Percentiles rank a stretch among this genome's conserved stretches.
phyloP scores from a whole-genome alignment of 1,140 invertebrate genomes.

The Tetramorium alpestre region DNA sequence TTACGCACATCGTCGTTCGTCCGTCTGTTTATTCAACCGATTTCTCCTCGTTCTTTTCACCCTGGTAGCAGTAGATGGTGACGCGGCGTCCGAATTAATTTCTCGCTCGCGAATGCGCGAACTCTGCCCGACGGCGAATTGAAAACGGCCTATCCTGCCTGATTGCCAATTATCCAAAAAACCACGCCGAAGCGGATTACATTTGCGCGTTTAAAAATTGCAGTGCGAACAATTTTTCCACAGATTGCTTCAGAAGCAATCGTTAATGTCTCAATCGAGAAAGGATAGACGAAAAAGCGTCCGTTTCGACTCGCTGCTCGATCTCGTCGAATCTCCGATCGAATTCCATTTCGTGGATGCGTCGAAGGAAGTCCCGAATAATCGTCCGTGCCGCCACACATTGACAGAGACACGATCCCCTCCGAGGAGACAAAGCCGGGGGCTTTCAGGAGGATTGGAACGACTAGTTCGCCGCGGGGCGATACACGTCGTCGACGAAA shows the following conservation, averaged over 20 bases:
- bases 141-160: conserved; percentile 17
- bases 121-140: conserved; percentile 4
- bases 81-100: conserved; percentile 31
- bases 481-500: conserved; percentile 40
- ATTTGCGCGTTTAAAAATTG: not conserved
- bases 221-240: not conserved
- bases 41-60: conserved; percentile 28
- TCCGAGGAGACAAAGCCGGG: not conserved
- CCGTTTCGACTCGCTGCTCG: not conserved
- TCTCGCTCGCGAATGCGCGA: not conserved
- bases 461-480: conserved; percentile 22
- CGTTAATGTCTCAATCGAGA: conserved; percentile 3
- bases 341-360: not conserved
- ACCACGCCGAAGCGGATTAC: not conserved
- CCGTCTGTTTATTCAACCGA: conserved; percentile 1
- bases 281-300: not conserved
- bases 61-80: not conserved
- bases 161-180: conserved; percentile 56
- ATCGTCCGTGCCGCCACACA: not conserved
- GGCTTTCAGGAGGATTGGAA: conserved; percentile 73
- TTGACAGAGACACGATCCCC: not conserved
- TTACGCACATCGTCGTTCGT: conserved; percentile 47
- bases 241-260: not conserved
- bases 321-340: not conserved
- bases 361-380: not conserved